Evolutionary conservation across 2,113 vertebrate species (phyloP), one percentile per base, ranked within the genome.

Genomic region (Nematolebias whitei): DNA sequence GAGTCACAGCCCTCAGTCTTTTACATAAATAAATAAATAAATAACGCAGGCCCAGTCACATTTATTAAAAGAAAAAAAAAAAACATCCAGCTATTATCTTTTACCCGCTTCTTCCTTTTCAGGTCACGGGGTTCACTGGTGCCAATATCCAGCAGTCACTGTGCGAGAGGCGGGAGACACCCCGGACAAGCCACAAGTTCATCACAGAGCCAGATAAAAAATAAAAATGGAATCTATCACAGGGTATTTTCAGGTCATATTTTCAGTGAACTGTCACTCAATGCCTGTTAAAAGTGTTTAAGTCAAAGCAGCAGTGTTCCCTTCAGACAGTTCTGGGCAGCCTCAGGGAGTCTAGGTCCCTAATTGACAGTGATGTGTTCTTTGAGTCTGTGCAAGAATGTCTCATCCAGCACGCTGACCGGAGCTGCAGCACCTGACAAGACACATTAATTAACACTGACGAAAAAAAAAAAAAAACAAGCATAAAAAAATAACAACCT

Each of bases 311-410:
- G 85, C 89, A 90, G 83, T 73, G 84, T 88, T 90, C 83, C 83
- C 79, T 78, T 77, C 78, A 72, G 87, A 87, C 85, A 84, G 85
- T 83, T 79, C 68, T 18, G 74, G 67, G 85, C 73, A 63, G 87
- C 90, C 85, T 68, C 71, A 56, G 87, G 88, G 89, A 89, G 59
- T 56, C 62, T 7, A 4, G 77, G 79, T 75, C 78, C 69, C 79
- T 91, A 91, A 91, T 90, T 90, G 90, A 90, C 91, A 91, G 89
- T 90, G 89, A 93, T 90, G 83, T 90, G 89, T 89, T 90, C 84
- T 90, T 88, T 85, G 82, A 89, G 83, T 90, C 66, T 60, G 54
- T 74, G 76, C 79, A 74, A 75, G 79, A 83, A 88, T 81, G 78
- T 68, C 78, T 85, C 86, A 82, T 84, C 69, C 81, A 79, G 68